phyloP scores from a whole-genome alignment of 1,140 invertebrate species.

The Probaryconus sp. region DNA sequence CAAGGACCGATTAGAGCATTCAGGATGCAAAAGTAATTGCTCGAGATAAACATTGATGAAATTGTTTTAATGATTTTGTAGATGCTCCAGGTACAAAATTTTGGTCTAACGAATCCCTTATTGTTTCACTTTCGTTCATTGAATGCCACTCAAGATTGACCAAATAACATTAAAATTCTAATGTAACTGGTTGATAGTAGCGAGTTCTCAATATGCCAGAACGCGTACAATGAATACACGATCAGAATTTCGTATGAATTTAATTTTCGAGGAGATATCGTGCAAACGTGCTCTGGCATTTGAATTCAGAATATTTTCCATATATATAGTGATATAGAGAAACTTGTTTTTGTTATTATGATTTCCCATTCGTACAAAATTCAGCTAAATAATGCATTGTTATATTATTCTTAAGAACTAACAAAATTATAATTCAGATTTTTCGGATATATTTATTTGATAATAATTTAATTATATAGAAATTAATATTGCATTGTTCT shows the following conservation, averaged over 20 bases:
- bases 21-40: constrained; percentile 31
- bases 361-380: too few species aligned
- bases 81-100: too few species aligned
- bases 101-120: too few species aligned
- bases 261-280: constrained; percentile 74
- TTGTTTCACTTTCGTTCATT: constrained; percentile 28
- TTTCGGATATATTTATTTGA: too few species aligned
- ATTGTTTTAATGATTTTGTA: constrained; percentile 15
- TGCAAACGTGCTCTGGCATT: constrained; percentile 64
- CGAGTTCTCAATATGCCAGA: constrained; percentile 54
- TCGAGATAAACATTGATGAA: neutral
- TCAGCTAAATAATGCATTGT: too few species aligned
- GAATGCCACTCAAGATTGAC: constrained; percentile 8
- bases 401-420: too few species aligned
- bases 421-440: too few species aligned
- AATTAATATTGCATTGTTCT: too few species aligned
- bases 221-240: constrained; percentile 70
- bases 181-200: constrained; percentile 42
- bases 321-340: constrained; percentile 16
- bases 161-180: constrained; percentile 40
- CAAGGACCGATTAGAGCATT: constrained; percentile 38
- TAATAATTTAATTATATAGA: too few species aligned
- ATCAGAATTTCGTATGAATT: constrained; percentile 72
- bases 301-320: constrained; percentile 56
- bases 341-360: neutral